These are phyloP conservation scores for Tetramorium simillimum DNA, from an alignment of 1,140 invertebrate genomes.

Conservation along the genomic window DNA sequence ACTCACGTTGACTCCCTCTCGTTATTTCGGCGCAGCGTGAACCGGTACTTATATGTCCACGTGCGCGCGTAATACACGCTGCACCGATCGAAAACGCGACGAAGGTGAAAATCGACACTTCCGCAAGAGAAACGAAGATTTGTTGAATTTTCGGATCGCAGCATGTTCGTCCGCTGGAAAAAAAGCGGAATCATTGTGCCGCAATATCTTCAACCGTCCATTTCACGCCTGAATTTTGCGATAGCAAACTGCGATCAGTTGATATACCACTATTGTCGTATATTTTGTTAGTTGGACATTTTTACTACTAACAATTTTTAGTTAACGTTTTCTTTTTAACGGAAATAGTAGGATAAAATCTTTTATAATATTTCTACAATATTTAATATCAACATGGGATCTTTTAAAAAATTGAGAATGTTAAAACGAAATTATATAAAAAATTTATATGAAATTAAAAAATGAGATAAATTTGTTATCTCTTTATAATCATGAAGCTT, in stretches of 20 bases:
- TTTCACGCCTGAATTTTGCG: background rate
- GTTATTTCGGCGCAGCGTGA: constrained; percentile 42
- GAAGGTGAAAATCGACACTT: constrained; percentile 42
- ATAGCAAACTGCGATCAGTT: background rate
- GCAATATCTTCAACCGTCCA: background rate
- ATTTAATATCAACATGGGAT: no score
- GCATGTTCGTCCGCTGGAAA: background rate
- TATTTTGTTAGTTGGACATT: background rate
- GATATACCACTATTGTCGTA: background rate
- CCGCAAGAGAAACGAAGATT: background rate
- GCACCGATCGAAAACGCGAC: constrained; percentile 7
- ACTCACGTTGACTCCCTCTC: constrained; percentile 28
- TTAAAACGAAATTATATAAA: background rate
- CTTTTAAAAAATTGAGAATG: background rate
- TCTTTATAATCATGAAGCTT: background rate
- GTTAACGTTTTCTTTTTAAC: background rate
- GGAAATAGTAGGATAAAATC: background rate
- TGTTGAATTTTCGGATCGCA: constrained; percentile 4
- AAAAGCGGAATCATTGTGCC: background rate
- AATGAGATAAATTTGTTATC: background rate
- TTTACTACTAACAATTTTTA: background rate
- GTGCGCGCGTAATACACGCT: constrained; percentile 50
- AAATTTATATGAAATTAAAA: background rate
- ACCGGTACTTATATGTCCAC: constrained; percentile 74
- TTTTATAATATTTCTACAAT: background rate